phyloP scores from a whole-genome alignment of 2,797 vertebrate species.

The Anas bernieri region DNA sequence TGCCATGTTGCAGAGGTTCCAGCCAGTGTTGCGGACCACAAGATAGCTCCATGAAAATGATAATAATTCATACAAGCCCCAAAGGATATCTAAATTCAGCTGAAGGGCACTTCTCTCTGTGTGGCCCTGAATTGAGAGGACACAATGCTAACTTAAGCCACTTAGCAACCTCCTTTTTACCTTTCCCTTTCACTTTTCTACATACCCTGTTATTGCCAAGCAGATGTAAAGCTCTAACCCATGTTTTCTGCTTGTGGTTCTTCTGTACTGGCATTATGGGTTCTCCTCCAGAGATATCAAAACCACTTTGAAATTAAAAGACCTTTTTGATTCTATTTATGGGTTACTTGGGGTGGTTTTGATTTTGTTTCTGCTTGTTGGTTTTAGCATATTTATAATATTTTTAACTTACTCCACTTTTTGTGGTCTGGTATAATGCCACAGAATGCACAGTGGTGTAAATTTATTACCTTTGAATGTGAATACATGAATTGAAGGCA shows the following conservation, averaged over 20 bases:
- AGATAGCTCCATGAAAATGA: not conserved
- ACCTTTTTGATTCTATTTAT: not conserved
- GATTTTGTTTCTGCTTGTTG: not conserved
- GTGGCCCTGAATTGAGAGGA: not conserved
- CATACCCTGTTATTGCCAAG: not conserved
- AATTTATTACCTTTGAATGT: not conserved
- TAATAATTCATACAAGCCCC: not conserved
- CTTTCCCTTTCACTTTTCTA: not conserved
- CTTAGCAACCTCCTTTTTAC: not conserved
- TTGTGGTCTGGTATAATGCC: not conserved
- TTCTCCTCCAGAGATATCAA: slow-evolving; percentile 18
- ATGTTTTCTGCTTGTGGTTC: not conserved
- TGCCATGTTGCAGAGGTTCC: not conserved
- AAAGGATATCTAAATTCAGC: not conserved
- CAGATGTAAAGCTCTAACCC: not conserved
- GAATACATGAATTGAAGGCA: not conserved
- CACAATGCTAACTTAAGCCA: not conserved
- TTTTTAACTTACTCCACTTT: not conserved
- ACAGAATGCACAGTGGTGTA: not conserved
- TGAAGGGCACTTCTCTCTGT: not conserved
- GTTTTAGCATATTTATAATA: slow-evolving; percentile 16
- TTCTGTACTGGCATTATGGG: not conserved
- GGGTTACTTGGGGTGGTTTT: not conserved
- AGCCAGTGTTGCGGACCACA: not conserved
- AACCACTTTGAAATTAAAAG: slow-evolving; percentile 52